Base-by-base conservation (phyloP, 2,888 invertebrate genomes). In the Brenthis daphne region DNA sequence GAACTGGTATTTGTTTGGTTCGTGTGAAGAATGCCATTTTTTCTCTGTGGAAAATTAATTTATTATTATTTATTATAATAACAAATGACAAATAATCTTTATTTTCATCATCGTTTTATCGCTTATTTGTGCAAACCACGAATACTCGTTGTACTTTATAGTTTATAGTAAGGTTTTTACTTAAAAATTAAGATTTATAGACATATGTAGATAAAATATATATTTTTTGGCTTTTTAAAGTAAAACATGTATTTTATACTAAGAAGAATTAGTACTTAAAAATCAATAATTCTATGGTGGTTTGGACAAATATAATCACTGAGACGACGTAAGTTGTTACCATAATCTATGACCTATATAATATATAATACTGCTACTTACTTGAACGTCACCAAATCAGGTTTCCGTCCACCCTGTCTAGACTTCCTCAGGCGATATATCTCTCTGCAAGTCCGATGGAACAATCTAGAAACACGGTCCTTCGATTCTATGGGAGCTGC, bases 11-110 rank as follows among this genome's bases (percentile, higher is more conserved):
- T 48, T 95, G 88, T 78, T 96, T 96, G 74, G 95, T 95, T 78
- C 96, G 95, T 0, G 98, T 98, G 88, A 99, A 98, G 93, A 98
- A 99, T 55, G 98, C 98, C 96, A 99, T 98, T 91, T 98, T 98
- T 91, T 98, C 98, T 93, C 98, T 98, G 93, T 47, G 93, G 93
- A 83, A 43, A 43, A 50, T 69, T 67, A 74, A 43, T 37, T 60
- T 50, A n/a, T 60, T 50, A 4, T 60, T 60, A 33, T n/a, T 33
- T 43, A 16, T n/a, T 50, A n/a, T 51, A n/a, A 60, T n/a, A 33
- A 24, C 20, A 57, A 11, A 24, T 6, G 33, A 4, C 2, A 8
- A 8, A 37, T 37, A 37, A 37, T 37, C 8, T 37, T 37, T 6
- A 8, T 37, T 6, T 37, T 6, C 33, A 33, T 37, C 3, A 24